Base-by-base conservation (phyloP, 1,140 invertebrate species). In the Zophobas morio region DNA sequence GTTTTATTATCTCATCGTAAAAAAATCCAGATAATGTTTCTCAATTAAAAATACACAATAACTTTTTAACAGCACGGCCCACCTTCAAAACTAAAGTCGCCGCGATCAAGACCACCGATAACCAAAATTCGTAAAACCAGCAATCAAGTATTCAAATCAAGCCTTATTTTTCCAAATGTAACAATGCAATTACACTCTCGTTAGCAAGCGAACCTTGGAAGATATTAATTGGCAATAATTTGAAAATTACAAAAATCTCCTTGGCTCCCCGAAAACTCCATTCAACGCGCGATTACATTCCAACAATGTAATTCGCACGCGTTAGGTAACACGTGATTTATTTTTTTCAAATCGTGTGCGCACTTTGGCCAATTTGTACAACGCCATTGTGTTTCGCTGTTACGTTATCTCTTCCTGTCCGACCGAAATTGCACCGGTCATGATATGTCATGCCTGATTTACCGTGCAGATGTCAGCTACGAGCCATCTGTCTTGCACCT, bases 401-500 rank as follows among this genome's bases (percentile, higher is more conserved):
- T 46, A 46, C 42, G 42, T 46, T 3, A 46, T 4, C 42, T 0
- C 42, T 46, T 46, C 42, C 42, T 46, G 42, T 8, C 3, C 3
- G 6, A 3, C 3, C 42, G 42, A 46, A 46, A 3, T 20, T 20
- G 49, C 20, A 6, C 49, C 49, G 6, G 4, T 51, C 49, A 20
- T 51, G n/a, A 51, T 20, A 51, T 51, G 49, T 20, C 49, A 51
- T 20, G 49, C 6, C 20, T 20, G 49, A 51, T 51, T 51, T 51
- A 20, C 6, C n/a, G 49, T 51, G 49, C 49, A 51, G 49, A 51
- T 51, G 49, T 51, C 49, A 0, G 49, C n/a, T 51, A 20, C 49
- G 2, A 20, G n/a, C 49, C 49, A 51, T 51, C 49, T 51, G 49
- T 20, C 39, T 66, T 42, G 6, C 60, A 66, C 60, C 60, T 66